These are phyloP conservation scores for Habrosyne pyritoides DNA, from an alignment of 2,888 invertebrate species.

Conservation along the genomic window DNA sequence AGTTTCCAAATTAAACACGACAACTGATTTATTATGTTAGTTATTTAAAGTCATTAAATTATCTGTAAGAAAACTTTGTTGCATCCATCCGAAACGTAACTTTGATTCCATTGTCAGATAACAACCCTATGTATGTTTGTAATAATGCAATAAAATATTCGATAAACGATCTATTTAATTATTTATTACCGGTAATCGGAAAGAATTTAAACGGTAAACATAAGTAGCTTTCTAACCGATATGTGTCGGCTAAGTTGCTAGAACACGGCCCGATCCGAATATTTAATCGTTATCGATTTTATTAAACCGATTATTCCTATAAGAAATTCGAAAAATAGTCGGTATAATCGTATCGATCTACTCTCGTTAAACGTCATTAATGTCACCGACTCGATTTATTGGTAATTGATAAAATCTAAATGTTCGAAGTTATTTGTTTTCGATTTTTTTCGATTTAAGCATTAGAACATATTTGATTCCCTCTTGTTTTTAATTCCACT, in stretches of 20 bases:
- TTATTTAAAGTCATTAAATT: slow-evolving; percentile 22
- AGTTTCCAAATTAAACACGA: neutral
- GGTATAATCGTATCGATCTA: slow-evolving; percentile 58
- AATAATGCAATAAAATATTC: slow-evolving; percentile 44
- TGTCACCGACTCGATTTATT: slow-evolving; percentile 67
- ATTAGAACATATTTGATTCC: neutral
- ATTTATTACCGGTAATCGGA: slow-evolving; percentile 25
- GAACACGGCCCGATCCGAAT: slow-evolving; percentile 49
- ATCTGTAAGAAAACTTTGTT: slow-evolving; percentile 20
- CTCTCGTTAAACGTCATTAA: slow-evolving; percentile 66
- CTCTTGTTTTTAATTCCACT: neutral
- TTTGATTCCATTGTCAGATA: slow-evolving; percentile 13
- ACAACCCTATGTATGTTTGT: slow-evolving; percentile 18
- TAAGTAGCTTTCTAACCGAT: slow-evolving; percentile 43
- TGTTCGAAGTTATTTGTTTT: slow-evolving; percentile 56
- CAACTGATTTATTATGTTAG: neutral
- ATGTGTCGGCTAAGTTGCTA: slow-evolving; percentile 49
- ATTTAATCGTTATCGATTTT: slow-evolving; percentile 68
- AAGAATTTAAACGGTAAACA: slow-evolving; percentile 53
- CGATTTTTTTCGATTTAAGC: slow-evolving; percentile 17
- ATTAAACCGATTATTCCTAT: slow-evolving; percentile 25
- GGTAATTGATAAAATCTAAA: slow-evolving; percentile 56
- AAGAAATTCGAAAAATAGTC: slow-evolving; percentile 51
- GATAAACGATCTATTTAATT: slow-evolving; percentile 43
- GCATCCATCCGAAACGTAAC: slow-evolving; percentile 23